phyloP scores from a whole-genome alignment of 2,888 invertebrate species.

The Argynnis bischoffii region DNA sequence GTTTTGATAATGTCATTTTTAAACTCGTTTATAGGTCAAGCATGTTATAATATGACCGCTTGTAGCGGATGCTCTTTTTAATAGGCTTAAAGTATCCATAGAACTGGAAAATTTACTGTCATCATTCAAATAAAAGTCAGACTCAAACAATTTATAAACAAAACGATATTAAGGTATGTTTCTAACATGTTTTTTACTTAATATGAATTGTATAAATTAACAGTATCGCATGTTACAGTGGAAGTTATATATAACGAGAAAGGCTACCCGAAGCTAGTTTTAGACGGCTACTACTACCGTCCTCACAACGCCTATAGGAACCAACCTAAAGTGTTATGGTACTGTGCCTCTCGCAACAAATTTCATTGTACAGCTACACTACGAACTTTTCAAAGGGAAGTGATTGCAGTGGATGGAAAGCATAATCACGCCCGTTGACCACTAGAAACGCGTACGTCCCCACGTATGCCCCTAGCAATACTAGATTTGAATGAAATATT shows the following conservation, averaged over 20 bases:
- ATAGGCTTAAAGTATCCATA: neutral
- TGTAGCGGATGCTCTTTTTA: no score
- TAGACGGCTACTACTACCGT: slow-evolving; percentile 66
- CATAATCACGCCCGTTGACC: slow-evolving; percentile 67
- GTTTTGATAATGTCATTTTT: neutral
- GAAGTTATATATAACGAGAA: slow-evolving; percentile 62
- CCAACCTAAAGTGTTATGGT: slow-evolving; percentile 70
- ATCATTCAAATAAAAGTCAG: neutral
- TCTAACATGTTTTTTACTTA: neutral
- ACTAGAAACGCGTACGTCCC: slow-evolving; percentile 36
- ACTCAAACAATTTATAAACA: neutral
- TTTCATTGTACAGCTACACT: slow-evolving; percentile 65
- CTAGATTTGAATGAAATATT: neutral
- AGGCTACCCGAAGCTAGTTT: slow-evolving; percentile 69
- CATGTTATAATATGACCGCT: no score
- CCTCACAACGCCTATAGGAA: slow-evolving; percentile 76
- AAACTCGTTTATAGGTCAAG: slow-evolving; percentile 13
- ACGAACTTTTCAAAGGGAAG: slow-evolving; percentile 62
- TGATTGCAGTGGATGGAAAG: slow-evolving; percentile 58
- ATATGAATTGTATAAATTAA: slow-evolving; percentile 16
- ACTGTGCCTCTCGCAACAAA: slow-evolving; percentile 66
- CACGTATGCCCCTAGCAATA: slow-evolving; percentile 24
- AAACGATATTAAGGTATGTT: neutral
- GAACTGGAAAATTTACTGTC: neutral
- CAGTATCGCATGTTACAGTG: slow-evolving; percentile 53